Evolutionary conservation across 2,888 invertebrate species (phyloP).

Genomic region (Celastrina argiolus): DNA sequence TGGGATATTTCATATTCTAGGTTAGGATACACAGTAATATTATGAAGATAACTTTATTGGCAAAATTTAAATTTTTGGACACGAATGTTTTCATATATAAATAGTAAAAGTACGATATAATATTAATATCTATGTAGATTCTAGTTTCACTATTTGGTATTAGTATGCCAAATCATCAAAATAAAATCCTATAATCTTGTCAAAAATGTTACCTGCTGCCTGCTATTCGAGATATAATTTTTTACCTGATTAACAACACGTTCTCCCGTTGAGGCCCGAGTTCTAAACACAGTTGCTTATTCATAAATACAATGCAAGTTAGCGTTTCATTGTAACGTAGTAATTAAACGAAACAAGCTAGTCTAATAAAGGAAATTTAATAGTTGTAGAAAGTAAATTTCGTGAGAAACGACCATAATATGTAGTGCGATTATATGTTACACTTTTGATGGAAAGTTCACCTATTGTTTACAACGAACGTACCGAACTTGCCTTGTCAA

Average conservation of each 20-base stretch:
- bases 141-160: no score
- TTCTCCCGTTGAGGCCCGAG: background rate
- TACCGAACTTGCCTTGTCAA: background rate
- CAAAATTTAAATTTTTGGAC: no score
- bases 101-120: no score
- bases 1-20: background rate
- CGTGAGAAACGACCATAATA: conserved; percentile 15
- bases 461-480: background rate
- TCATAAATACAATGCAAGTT: background rate
- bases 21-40: no score
- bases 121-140: no score
- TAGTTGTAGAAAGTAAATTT: conserved; percentile 19
- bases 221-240: background rate
- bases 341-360: conserved; percentile 9
- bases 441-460: conserved; percentile 18
- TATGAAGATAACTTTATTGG: no score
- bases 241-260: background rate
- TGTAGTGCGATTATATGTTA: conserved; percentile 18
- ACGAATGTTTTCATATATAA: no score
- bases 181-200: background rate
- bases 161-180: background rate
- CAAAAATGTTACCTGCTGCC: background rate
- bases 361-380: conserved; percentile 16
- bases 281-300: background rate
- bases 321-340: conserved; percentile 7